Conservation (phyloP, 2,888 invertebrate genomes). For the Eupithecia insigniata region DNA sequence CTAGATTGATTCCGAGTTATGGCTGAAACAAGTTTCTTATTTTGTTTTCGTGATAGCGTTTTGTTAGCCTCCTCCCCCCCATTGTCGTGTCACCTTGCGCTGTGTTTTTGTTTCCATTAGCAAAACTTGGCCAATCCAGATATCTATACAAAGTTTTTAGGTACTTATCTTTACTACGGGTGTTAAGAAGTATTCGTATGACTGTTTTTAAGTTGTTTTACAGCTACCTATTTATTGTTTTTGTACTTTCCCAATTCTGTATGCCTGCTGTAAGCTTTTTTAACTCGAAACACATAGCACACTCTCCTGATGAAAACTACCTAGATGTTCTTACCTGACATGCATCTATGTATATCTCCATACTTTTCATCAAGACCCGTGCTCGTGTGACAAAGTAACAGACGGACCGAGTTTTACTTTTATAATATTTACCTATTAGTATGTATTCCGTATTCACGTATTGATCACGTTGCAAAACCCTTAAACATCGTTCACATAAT, state of each 20-base stretch:
- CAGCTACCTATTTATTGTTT: not conserved
- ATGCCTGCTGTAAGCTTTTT: not conserved
- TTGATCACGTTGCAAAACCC: not conserved
- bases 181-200: not conserved
- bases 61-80: not conserved
- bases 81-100: not conserved
- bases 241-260: not conserved
- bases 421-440: not conserved
- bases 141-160: not conserved
- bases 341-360: not conserved
- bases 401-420: not conserved
- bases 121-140: slow-evolving; percentile 1
- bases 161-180: not conserved
- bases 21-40: slow-evolving; percentile 11
- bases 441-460: slow-evolving; percentile 4
- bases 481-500: slow-evolving; percentile 30
- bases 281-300: not conserved
- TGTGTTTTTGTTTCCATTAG: not conserved
- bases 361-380: not conserved
- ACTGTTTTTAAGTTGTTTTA: not conserved
- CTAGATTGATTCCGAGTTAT: slow-evolving; percentile 48
- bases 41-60: slow-evolving; percentile 10
- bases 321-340: not conserved
- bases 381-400: not conserved
- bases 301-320: not conserved